A percentile compares a stretch with the other conserved stretches of the same genome.
Conservation (phyloP, 2,797 vertebrate genomes). For the Miichthys miiuy region DNA sequence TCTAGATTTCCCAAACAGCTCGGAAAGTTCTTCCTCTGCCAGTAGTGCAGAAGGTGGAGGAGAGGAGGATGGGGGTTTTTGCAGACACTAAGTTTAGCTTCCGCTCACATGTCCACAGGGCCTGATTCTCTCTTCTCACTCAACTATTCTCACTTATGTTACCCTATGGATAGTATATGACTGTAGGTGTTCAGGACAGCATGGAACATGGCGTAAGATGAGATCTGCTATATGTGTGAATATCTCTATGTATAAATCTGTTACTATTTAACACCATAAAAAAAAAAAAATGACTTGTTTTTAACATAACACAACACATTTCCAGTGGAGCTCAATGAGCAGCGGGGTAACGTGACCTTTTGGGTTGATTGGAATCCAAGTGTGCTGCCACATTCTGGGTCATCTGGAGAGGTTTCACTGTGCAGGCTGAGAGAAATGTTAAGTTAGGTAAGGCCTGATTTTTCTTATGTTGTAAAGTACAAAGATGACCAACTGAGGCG, state of each 20-base stretch:
- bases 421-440: no score
- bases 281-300: neutral
- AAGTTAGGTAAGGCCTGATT: no score
- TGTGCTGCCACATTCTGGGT: no score
- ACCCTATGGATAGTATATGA: neutral
- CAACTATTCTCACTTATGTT: neutral
- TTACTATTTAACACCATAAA: neutral
- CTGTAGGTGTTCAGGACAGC: constrained; percentile 8
- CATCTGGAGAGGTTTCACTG: no score
- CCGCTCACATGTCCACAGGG: constrained; percentile 21
- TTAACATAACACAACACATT: neutral
- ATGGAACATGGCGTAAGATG: neutral
- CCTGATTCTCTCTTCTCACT: neutral
- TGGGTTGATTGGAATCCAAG: no score
- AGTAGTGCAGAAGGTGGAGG: constrained; percentile 38
- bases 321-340: no score
- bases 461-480: no score
- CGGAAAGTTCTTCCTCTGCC: constrained; percentile 51
- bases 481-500: no score
- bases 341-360: no score
- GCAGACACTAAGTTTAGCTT: neutral
- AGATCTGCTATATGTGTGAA: neutral
- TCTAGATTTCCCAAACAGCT: constrained; percentile 18
- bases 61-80: constrained; percentile 22
- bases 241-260: neutral